phyloP scores from a whole-genome alignment of 2,797 vertebrate species.

The Craterocephalus amniculus region DNA sequence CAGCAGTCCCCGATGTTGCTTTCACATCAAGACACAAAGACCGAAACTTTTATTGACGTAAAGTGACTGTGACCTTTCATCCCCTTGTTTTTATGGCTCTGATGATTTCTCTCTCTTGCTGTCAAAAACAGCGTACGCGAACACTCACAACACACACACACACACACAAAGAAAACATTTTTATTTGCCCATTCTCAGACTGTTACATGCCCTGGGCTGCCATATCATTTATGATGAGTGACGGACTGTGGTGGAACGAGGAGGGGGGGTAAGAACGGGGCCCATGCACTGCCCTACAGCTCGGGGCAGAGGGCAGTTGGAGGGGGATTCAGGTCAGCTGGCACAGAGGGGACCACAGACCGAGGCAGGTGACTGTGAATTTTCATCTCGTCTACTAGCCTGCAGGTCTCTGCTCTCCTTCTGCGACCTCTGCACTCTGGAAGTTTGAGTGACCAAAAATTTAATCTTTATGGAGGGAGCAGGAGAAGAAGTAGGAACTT shows the following conservation, averaged over 20 bases:
- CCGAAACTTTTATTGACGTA: constrained; percentile 47
- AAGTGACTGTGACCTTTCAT: constrained; percentile 57
- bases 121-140: not conserved
- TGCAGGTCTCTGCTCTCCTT: constrained; percentile 54
- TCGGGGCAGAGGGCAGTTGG: constrained; percentile 75
- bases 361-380: constrained; percentile 63
- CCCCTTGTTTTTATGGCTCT: constrained; percentile 49
- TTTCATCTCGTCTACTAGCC: constrained; percentile 61
- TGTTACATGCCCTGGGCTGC: constrained; percentile 18
- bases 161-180: constrained; percentile 8
- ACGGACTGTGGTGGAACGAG: constrained; percentile 25
- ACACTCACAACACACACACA: constrained; percentile 3
- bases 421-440: constrained; percentile 53
- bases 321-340: constrained; percentile 75
- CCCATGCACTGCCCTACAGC: constrained; percentile 64
- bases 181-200: constrained; percentile 30
- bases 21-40: constrained; percentile 33
- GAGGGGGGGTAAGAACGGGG: constrained; percentile 15
- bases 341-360: constrained; percentile 65
- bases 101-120: constrained; percentile 30
- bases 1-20: constrained; percentile 31
- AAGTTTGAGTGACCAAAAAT: constrained; percentile 40
- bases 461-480: constrained; percentile 21
- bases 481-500: constrained; percentile 18
- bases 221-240: constrained; percentile 38